These are phyloP conservation scores for Silvanus unidentatus DNA, from an alignment of 2,888 invertebrate genomes.

Conservation along the genomic window DNA sequence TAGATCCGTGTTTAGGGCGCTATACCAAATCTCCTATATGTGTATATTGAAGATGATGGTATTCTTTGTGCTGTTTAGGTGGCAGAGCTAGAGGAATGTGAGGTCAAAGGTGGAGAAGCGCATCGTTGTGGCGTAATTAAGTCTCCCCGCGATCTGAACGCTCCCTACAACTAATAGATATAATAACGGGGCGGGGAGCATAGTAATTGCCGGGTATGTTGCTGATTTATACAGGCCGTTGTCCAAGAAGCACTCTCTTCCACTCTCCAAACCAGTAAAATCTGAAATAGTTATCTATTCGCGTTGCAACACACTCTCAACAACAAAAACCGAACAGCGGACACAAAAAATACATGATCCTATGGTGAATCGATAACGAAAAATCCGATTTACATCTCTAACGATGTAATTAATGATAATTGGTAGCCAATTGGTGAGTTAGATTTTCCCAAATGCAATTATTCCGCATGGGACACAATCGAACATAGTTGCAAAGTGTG, in stretches of 20 bases:
- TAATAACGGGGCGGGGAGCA: conserved; percentile 47
- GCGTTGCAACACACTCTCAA: too few relatives aligned
- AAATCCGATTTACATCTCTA: too few relatives aligned
- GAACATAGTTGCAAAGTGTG: too few relatives aligned
- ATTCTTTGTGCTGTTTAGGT: conserved; percentile 40
- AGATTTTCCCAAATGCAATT: too few relatives aligned
- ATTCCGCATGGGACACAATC: too few relatives aligned
- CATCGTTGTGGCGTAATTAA: conserved; percentile 46
- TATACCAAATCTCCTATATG: too few relatives aligned
- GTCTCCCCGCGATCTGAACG: conserved; percentile 44
- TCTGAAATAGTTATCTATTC: neutral
- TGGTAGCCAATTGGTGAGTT: too few relatives aligned
- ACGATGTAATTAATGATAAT: too few relatives aligned
- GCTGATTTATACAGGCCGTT: conserved; percentile 42
- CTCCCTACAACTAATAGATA: conserved; percentile 48
- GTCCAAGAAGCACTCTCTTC: conserved; percentile 15
- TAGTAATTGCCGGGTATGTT: conserved; percentile 45
- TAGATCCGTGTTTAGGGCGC: neutral
- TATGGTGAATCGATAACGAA: too few relatives aligned
- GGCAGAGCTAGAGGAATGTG: conserved; percentile 42
- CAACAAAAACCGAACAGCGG: too few relatives aligned
- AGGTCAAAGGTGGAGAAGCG: conserved; percentile 46
- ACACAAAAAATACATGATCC: too few relatives aligned
- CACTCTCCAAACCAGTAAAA: conserved; percentile 12
- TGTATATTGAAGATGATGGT: neutral